Conservation (phyloP, 2,797 vertebrate species). For the Discoglossus pictus region DNA sequence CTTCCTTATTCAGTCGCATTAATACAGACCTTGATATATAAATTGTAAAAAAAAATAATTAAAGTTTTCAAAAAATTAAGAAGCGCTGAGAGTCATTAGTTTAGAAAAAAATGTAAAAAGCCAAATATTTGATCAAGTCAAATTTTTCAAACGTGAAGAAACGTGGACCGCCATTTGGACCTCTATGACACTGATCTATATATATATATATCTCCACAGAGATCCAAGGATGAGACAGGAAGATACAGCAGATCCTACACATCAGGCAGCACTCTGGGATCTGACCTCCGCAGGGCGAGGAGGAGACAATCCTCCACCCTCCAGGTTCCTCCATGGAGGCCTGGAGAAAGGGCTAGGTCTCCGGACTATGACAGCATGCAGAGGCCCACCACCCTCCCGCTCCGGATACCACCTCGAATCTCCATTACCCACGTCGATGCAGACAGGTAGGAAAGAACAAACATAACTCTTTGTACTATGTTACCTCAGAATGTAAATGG, state of each 20-base stretch:
- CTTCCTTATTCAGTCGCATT: too few species aligned
- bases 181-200: too few species aligned
- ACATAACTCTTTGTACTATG: background rate
- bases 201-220: slow-evolving; percentile 54
- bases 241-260: slow-evolving; percentile 76
- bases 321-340: slow-evolving; percentile 78
- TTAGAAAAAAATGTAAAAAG: too few species aligned
- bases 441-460: slow-evolving; percentile 68
- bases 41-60: too few species aligned
- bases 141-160: too few species aligned
- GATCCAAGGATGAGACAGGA: slow-evolving; percentile 68
- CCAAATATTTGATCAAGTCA: too few species aligned
- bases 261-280: slow-evolving; percentile 73
- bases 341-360: slow-evolving; percentile 72
- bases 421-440: slow-evolving; percentile 76
- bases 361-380: slow-evolving; percentile 67
- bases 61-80: too few species aligned
- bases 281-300: slow-evolving; percentile 73
- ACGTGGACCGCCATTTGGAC: too few species aligned
- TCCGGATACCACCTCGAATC: slow-evolving; percentile 78
- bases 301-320: slow-evolving; percentile 76
- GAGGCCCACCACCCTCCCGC: slow-evolving; percentile 78
- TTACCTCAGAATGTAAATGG: too few species aligned
- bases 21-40: too few species aligned
- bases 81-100: too few species aligned